These are phyloP conservation scores for Montipora efflorescens DNA, from an alignment of 64 coral and sea anemone species.

Conservation along the genomic window DNA sequence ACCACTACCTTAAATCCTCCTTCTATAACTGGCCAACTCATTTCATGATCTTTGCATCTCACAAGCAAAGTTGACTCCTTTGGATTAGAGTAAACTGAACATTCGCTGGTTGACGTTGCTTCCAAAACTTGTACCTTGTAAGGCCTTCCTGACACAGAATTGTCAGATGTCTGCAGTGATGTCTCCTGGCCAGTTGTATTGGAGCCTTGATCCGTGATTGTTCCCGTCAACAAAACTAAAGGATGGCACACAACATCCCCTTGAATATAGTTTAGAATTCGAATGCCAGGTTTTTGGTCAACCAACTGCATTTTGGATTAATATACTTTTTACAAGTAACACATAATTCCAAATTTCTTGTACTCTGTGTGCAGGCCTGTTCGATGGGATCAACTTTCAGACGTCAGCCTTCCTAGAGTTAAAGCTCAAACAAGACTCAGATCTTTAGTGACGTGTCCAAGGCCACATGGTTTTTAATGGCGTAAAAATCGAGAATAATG, in stretches of 20 bases:
- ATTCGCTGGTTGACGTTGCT: not conserved
- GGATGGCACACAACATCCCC: conserved; percentile 74
- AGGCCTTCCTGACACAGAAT: not conserved
- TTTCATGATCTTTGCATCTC: conserved; percentile 9
- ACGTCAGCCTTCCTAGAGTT: not conserved
- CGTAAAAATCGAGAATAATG: not conserved
- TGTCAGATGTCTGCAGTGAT: not conserved
- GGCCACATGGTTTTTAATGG: not conserved
- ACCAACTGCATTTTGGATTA: not conserved
- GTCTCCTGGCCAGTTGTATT: not conserved
- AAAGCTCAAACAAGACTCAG: not conserved
- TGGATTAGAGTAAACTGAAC: not conserved
- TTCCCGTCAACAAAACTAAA: conserved; percentile 81
- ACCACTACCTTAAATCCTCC: conserved; percentile 87
- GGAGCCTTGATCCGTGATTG: not conserved
- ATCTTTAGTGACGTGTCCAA: conserved; percentile 46
- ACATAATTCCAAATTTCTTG: not conserved
- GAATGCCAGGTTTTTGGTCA: conserved; percentile 20
- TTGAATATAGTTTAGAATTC: conserved; percentile 70
- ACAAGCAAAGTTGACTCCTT: not conserved
- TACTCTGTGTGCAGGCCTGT: not conserved
- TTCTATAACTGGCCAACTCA: conserved; percentile 72
- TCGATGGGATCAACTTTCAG: not conserved
- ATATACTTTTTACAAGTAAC: no score
- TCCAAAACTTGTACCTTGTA: not conserved